Evolutionary conservation across 2,113 vertebrate species (phyloP), one percentile per base, ranked within the genome.

Genomic region (Parotia lawesii): DNA sequence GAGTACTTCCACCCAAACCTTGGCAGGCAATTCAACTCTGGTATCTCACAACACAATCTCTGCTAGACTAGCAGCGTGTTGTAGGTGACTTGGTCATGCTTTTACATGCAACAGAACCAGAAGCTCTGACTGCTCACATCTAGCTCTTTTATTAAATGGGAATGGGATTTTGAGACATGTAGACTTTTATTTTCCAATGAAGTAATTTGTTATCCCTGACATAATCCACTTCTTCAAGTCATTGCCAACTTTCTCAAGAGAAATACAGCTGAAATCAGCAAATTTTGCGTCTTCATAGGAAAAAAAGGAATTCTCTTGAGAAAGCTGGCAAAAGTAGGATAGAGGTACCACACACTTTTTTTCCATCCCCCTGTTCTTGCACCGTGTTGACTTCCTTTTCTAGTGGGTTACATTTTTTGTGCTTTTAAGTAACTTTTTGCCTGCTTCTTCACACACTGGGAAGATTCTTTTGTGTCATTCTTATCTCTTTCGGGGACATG

Each of bases 311-410:
- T 58, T 58, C 22, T 58, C 15, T 35, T 35, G 57, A 35, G 23
- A 58, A 58, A 35, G n/a, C 11, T 58, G 57, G n/a, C 15, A 58
- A 16, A 58, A 37, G 57, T 58, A 58, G 38, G 19, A 37, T 0
- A 61, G 51, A 54, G 20, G 17, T 47, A 40, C 20, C 42, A 57
- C 33, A 61, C 29, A 23, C 22, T 65, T 48, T 48, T 48, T 31
- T 74, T n/a, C 47, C 8, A 7, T 22, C 9, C 10, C 33, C 33
- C 29, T 12, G 4, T 65, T 66, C 42, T 62, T 70, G 42, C 17
- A 48, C 38, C 0, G 0, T 27, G 24, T n/a, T 71, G 29, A n/a
- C 15, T 40, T 85, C 18, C 33, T 77, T 74, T 82, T 10, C 3
- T 25, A 64, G 44, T 18, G 12, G 5, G 15, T 78, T 35, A 69